Base-by-base conservation (phyloP, 2,797 vertebrate species). In the Erithacus rubecula region DNA sequence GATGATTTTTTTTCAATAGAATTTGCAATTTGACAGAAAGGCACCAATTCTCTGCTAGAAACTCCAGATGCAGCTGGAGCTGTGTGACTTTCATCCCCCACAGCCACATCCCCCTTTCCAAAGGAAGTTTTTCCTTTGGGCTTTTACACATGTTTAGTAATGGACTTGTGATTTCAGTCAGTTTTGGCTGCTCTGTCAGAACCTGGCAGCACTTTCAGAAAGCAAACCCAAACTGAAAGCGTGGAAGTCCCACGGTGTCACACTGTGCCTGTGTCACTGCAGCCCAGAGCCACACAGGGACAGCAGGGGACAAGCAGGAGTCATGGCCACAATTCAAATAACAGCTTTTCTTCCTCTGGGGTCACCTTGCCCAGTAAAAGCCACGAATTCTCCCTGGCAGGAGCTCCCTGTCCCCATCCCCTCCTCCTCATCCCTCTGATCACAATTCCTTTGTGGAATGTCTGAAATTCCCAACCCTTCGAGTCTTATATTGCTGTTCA, bases 301-400 rank as follows among this genome's bases (percentile, higher is more conserved):
- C 36, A 74, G 47, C 16, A 49, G 10, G 7, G 23, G 12, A 7
- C 32, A 12, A 44, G 51, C 22, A 53, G 52, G 41, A 21, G 20
- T 5, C 1, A 0, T 4, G 39, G 36, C 51, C 30, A 7, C 43
- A 5, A 2, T 19, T 30, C 12, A 11, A 44, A 21, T 20, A 26
- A 30, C 1, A 55, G 21, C 1, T 21, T 87, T 27, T 27, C 34
- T 44, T 58, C 26, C 81, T 34, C 10, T 19, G n/a, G 27, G 37
- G 20, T 43, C 22, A 20, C 1, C 0, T 1, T 23, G 56, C 22
- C 12, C 6, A 12, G n/a, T 19, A 51, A 39, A 30, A 83, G 23
- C 52, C 36, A 17, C 27, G 7, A 1, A 13, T 3, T 17, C 12
- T 52, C 44, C 79, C 65, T 84, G 84, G 5, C 24, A 11, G 5